A percentile compares a stretch with the other conserved stretches of the same genome.
These are phyloP conservation scores for Tachysurus vachellii DNA, from an alignment of 2,113 vertebrate genomes.

Conservation along the genomic window DNA sequence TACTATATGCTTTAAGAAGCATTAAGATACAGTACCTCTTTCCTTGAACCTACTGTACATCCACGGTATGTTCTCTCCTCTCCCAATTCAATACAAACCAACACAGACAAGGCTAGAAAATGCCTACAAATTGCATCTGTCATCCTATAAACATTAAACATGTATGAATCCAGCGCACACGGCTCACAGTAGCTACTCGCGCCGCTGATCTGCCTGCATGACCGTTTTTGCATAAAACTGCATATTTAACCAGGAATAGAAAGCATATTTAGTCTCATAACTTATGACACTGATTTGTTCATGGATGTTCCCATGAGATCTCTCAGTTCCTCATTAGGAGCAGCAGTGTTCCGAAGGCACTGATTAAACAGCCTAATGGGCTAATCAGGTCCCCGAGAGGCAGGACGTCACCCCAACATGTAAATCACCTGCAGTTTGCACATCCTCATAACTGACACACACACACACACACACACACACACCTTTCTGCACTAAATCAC, in stretches of 20 bases:
- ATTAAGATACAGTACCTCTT: neutral
- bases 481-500: neutral
- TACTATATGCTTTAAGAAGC: neutral
- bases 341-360: neutral
- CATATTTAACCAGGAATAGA: neutral
- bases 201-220: neutral
- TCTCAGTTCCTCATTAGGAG: neutral
- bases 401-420: neutral
- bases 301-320: neutral
- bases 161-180: neutral
- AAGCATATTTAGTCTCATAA: neutral
- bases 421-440: constrained; percentile 17
- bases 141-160: neutral
- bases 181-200: neutral
- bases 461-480: neutral
- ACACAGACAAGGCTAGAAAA: neutral
- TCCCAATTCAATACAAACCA: neutral
- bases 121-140: neutral
- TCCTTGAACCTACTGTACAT: neutral
- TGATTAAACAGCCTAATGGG: constrained; percentile 7
- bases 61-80: neutral
- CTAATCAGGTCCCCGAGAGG: neutral
- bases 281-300: neutral
- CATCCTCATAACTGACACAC: neutral
- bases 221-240: neutral